A percentile compares a stretch with the other conserved stretches of the same genome.
phyloP scores from a whole-genome alignment of 2,888 invertebrate genomes.

The Tipula helvola region DNA sequence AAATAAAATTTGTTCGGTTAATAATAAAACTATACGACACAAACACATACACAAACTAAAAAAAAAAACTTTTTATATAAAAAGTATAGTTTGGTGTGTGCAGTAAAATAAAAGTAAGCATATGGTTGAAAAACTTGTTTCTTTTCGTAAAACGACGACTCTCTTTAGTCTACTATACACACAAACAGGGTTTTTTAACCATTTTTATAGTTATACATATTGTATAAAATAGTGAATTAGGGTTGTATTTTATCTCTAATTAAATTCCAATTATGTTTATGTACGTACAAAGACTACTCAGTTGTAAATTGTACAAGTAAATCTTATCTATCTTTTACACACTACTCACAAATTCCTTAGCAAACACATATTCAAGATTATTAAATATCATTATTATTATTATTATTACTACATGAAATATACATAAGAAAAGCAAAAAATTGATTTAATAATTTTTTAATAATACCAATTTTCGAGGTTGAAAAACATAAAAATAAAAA shows the following conservation, averaged over 20 bases:
- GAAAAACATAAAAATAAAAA: constrained; percentile 5
- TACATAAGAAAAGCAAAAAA: neutral
- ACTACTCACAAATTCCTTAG: neutral
- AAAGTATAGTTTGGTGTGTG: neutral
- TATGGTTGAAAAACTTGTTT: constrained; percentile 9
- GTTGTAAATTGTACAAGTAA: neutral
- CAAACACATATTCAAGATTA: neutral
- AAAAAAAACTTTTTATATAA: neutral
- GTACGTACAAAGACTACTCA: neutral
- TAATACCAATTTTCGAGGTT: constrained; percentile 8
- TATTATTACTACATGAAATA: neutral
- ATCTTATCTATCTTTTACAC: neutral
- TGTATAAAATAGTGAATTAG: neutral
- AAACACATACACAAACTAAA: neutral
- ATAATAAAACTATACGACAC: neutral
- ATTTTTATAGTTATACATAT: neutral
- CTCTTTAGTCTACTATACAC: neutral
- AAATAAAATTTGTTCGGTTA: neutral
- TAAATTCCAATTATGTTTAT: neutral
- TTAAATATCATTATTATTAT: neutral
- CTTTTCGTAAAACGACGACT: neutral
- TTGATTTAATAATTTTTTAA: constrained; percentile 8
- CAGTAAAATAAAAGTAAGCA: neutral
- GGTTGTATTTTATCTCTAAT: neutral
- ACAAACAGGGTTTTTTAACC: neutral